These are phyloP conservation scores for Phaonia tiefii DNA, from an alignment of 2,888 invertebrate species.

Conservation along the genomic window DNA sequence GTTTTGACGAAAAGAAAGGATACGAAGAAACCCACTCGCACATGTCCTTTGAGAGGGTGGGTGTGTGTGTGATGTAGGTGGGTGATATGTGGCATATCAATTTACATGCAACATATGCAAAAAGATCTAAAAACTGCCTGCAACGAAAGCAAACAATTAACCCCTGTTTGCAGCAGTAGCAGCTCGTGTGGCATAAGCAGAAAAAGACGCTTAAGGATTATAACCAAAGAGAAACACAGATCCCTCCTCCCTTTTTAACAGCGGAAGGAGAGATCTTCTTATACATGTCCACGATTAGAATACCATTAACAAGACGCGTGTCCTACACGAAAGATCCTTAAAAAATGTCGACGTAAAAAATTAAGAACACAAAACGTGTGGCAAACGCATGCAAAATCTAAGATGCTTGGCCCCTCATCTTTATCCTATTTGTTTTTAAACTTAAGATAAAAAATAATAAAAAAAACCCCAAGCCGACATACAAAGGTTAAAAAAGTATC, in stretches of 20 bases:
- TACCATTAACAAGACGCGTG: constrained; percentile 51
- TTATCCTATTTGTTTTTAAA: constrained; percentile 50
- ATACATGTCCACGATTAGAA: constrained; percentile 38
- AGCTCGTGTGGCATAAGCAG: constrained; percentile 22
- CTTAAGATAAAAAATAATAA: constrained; percentile 38
- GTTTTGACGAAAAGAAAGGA: background rate
- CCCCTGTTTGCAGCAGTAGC: constrained; percentile 35
- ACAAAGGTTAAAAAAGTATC: constrained; percentile 61
- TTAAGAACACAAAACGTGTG: constrained; percentile 57
- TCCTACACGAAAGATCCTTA: constrained; percentile 38
- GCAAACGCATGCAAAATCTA: constrained; percentile 58
- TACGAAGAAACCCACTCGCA: background rate
- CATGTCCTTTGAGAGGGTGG: constrained; percentile 11
- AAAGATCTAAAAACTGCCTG: constrained; percentile 31
- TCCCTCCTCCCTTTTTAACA: constrained; percentile 12
- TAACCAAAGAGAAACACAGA: constrained; percentile 32
- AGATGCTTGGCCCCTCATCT: constrained; percentile 50
- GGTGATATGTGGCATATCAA: constrained; percentile 54
- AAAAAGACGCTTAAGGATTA: constrained; percentile 57
- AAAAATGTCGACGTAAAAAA: constrained; percentile 41
- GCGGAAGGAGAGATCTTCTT: background rate
- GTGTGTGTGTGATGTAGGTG: constrained; percentile 43
- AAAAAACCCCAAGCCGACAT: too few relatives aligned
- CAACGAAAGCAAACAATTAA: constrained; percentile 47
- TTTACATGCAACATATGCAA: constrained; percentile 67